Conservation (phyloP, 1,140 invertebrate species). For the Drosophila mayri region DNA sequence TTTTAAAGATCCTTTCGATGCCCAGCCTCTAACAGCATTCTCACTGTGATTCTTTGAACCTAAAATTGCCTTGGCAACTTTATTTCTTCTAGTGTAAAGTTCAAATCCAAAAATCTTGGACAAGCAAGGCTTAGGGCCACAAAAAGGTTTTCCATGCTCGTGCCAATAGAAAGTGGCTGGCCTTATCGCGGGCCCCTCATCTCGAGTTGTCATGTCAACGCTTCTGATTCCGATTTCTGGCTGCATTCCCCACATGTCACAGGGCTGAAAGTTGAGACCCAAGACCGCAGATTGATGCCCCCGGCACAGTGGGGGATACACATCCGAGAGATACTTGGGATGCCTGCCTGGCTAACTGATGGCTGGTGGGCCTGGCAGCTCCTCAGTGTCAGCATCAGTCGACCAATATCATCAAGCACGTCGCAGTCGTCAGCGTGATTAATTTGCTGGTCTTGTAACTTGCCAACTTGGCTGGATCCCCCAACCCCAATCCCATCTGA, state of each 20-base stretch:
- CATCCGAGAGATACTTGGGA: not conserved
- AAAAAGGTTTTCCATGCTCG: conserved; percentile 81
- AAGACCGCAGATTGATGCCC: conserved; percentile 58
- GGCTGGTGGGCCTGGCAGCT: conserved; percentile 73
- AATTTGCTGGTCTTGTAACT: conserved; percentile 76
- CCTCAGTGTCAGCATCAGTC: conserved; percentile 82
- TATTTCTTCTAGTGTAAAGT: conserved; percentile 11
- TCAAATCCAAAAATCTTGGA: conserved; percentile 11
- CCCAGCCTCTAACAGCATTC: no score
- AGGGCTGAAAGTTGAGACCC: conserved; percentile 28
- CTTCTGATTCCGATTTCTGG: conserved; percentile 77
- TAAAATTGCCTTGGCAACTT: not conserved
- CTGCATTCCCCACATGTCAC: conserved; percentile 75
- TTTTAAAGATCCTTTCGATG: no score
- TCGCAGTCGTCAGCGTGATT: conserved; percentile 78
- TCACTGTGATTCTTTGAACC: not conserved
- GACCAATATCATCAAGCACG: conserved; percentile 82
- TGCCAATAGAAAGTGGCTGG: conserved; percentile 70
- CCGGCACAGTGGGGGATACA: conserved; percentile 53
- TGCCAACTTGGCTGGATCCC: conserved; percentile 32
- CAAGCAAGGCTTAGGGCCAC: conserved; percentile 41
- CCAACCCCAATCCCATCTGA: not conserved
- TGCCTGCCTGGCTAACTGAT: conserved; percentile 56
- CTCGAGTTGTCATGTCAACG: conserved; percentile 83
- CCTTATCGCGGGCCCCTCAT: conserved; percentile 65